Base-by-base conservation (phyloP, 2,888 invertebrate species). In the Limnephilus auricula region DNA sequence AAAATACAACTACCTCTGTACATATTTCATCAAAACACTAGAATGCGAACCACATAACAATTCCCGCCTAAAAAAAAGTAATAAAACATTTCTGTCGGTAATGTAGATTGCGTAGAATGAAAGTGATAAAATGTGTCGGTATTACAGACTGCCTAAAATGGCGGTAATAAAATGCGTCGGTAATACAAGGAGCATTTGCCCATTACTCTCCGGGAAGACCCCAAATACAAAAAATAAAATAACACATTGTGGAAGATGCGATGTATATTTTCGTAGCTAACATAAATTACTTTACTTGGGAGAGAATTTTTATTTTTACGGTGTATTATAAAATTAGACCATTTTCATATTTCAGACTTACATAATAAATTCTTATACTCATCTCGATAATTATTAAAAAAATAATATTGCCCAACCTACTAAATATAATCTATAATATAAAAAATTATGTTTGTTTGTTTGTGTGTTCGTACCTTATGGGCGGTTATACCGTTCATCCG, bases 111-210 rank as follows among this genome's bases (percentile, higher is more conserved):
- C n/a, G 65, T 65, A 65, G 65, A 65, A 65, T 65, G 65, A 65
- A 65, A 65, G 65, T 65, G 65, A 65, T 80, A 31, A 80, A 32
- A 31, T 80, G 80, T 80, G 80, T 80, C 80, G 32, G 80, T 80
- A 31, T 80, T 80, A 10, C n/a, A 65, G 65, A 65, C 65, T 65
- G 65, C 65, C 65, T 65, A 65, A 65, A 65, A 65, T 65, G 65
- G 82, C 82, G 25, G 82, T 37, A 32, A 82, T 82, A 82, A 82
- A 82, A 37, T 82, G 82, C 34, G 18, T 82, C 82, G 25, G 82
- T 82, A 82, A 82, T 32, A 25, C 82, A 82, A 37, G 34, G 34
- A 34, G 82, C 82, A 82, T 82, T 82, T 5, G 32, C 25, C 25
- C 82, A 82, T 82, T 82, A 82, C 34, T 82, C 82, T 25, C 82